A percentile compares a stretch with the other conserved stretches of the same genome.
Evolutionary conservation across 2,113 vertebrate species (phyloP).

Genomic region (Cavia aperea): DNA sequence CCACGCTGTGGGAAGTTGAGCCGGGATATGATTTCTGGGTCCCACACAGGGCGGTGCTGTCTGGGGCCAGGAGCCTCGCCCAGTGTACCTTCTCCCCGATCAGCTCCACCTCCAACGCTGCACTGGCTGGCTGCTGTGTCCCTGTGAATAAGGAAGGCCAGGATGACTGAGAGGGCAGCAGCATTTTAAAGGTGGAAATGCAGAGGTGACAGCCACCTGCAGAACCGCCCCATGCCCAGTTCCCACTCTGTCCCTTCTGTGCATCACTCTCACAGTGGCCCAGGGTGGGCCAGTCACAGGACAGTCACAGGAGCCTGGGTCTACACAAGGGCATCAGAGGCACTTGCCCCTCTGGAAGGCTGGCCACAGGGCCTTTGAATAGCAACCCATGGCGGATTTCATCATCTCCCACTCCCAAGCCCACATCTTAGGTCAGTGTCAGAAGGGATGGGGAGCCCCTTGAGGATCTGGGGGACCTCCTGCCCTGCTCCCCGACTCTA

Average conservation of each 20-base stretch:
- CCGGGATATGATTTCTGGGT: not conserved
- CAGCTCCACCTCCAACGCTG: conserved; percentile 64
- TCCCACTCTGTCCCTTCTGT: not conserved
- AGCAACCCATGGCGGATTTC: not conserved
- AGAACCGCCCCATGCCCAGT: not conserved
- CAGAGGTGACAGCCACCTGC: not conserved
- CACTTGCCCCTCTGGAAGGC: not conserved
- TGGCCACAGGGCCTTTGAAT: not conserved
- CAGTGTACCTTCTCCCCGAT: conserved; percentile 72
- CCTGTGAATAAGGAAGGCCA: conserved; percentile 10
- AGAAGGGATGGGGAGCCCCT: not conserved
- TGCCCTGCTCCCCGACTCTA: not conserved
- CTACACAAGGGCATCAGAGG: not conserved
- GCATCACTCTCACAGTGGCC: not conserved
- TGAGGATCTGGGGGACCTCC: not conserved
- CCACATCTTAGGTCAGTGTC: not conserved
- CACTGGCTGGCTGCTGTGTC: conserved; percentile 19
- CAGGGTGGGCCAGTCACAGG: not conserved
- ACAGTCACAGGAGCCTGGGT: not conserved
- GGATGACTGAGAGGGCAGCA: not conserved
- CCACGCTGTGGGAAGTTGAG: not conserved
- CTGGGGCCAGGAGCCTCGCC: not conserved
- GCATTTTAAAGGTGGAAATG: not conserved
- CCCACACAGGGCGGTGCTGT: not conserved
- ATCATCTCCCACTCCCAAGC: not conserved